Evolutionary conservation across 2,113 vertebrate genomes (phyloP), one percentile per base, ranked within the genome.

Genomic region (Xerus inauris): DNA sequence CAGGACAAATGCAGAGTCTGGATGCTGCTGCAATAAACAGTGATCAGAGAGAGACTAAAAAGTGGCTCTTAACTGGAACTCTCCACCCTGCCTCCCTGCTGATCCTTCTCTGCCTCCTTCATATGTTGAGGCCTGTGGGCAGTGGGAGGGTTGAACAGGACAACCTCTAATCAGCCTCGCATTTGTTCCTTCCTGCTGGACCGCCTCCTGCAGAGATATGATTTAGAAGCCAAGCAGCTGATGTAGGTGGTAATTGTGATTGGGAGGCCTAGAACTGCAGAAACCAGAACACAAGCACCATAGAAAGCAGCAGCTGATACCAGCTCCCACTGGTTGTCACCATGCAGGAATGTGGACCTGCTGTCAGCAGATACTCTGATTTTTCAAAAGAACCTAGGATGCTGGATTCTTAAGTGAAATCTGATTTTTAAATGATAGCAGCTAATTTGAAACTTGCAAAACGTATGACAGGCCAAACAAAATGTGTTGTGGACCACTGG

Each of bases 371-470:
- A 65, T 89, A 28, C 71, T 87, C 67, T 75, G 88, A 75, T 14
- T 76, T 97, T 87, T 75, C 62, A 77, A 91, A 94, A 96, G 94
- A 93, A 96, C 96, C n/a, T 79, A 71, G 86, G 94, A 93, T 93
- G 91, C 91, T 95, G 93, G 94, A 91, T 59, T 94, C 85, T 69
- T 94, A 72, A 59, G 42, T 54, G 75, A 92, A 90, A 75, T 85
- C 17, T 89, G 35, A 59, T 91, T 94, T 96, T 91, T 82, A 85
- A 94, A 95, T 35, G 54, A 69, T 87, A 86, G 51, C 76, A 95
- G 38, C 40, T 90, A 81, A 93, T 8, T 8, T 79, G 87, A 97
- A 95, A 95, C 93, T 91, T 95, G 67, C 0, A 92, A 85, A 88
- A 89, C 77, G 16, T 79, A 40, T 94, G 77, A 47, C 42, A 51